Percentiles rank a stretch among this genome's conserved stretches.
phyloP scores from a whole-genome alignment of 1,140 invertebrate species.

The Brachionus paranguensis region DNA sequence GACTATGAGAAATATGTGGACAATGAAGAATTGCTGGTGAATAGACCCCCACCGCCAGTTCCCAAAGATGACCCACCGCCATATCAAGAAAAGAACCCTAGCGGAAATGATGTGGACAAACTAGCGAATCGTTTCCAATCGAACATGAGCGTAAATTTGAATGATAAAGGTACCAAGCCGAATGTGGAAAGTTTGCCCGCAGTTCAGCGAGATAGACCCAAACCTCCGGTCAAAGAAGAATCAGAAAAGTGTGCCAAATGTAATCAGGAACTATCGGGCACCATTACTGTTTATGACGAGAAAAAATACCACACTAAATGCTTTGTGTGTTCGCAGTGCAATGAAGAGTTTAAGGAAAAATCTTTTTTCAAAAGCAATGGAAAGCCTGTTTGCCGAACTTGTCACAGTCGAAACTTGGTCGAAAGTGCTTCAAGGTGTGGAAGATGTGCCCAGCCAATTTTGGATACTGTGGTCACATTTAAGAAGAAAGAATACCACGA shows the following conservation, averaged over 20 bases:
- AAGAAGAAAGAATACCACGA: constrained; percentile 25
- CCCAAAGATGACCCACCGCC: neutral
- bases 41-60: neutral
- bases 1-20: constrained; percentile 16
- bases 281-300: constrained; percentile 1
- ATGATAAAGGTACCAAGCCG: neutral
- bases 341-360: constrained; percentile 30
- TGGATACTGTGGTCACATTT: constrained; percentile 29
- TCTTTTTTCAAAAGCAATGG: constrained; percentile 18
- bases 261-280: neutral
- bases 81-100: neutral
- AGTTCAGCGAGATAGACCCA: neutral
- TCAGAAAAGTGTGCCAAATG: constrained; percentile 10
- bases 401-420: constrained; percentile 34
- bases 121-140: neutral
- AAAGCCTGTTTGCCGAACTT: constrained; percentile 10
- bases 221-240: neutral
- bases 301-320: constrained; percentile 38
- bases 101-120: neutral
- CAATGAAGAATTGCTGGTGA: neutral
- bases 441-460: constrained; percentile 18
- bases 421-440: neutral
- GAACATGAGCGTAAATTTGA: neutral
- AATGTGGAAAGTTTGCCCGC: neutral
- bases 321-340: constrained; percentile 31